Evolutionary conservation across 1,140 invertebrate species (phyloP), one percentile per base, ranked within the genome.

Genomic region (Carcinoscorpius rotundicauda): DNA sequence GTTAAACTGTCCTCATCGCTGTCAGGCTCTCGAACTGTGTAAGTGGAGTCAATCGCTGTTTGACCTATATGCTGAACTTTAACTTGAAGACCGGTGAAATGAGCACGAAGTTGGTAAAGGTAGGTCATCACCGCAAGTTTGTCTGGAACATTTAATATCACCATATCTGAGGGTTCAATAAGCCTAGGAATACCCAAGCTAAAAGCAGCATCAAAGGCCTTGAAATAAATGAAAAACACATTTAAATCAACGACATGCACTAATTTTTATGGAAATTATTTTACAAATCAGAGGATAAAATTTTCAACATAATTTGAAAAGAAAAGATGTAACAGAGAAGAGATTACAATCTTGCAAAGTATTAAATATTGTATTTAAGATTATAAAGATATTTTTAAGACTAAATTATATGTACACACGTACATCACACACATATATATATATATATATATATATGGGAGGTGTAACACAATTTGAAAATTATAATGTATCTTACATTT

Each of bases 111-210:
- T 80, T 96, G 92, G 78, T 96, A 92, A 64, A 97, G 81, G 78
- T 96, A 96, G 10, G 93, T 97, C 91, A 96, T 96, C 60, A 97
- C 91, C 69, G 89, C 89, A 66, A 97, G 81, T 79, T 93, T 91
- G 78, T 97, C 93, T 58, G 93, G 93, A 64, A 91, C 87, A 56
- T 87, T 84, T 66, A 93, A 79, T 69, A 93, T 82, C 73, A 92
- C 88, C 86, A 97, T 94, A 79, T 97, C 93, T 51, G 87, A 84
- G 1, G 91, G 90, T 72, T 94, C 90, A 67, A 97, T 90, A 52
- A 97, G 87, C 73, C 88, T 83, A 3, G 92, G 87, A 73, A 97
- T 93, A 49, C 92, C 93, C 49, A 97, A 79, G 57, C 79, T 81
- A 72, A 90, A 89, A 56, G 89, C 90, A 6, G 91, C 90, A 77